These are phyloP conservation scores for Talpa occidentalis DNA, from an alignment of 2,113 vertebrate species.

Conservation along the genomic window DNA sequence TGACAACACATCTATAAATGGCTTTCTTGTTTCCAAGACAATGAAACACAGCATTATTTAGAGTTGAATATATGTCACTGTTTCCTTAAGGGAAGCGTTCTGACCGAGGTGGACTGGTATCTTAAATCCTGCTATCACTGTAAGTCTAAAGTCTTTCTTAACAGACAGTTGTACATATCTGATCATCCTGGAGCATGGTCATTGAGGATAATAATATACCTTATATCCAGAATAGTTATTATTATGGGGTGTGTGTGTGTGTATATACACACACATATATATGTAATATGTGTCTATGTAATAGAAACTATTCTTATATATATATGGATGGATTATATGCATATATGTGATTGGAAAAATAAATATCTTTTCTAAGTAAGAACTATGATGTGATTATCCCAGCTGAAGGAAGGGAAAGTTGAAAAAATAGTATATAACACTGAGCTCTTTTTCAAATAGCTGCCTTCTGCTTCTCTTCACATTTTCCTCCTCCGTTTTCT, in stretches of 20 bases:
- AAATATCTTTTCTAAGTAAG: neutral
- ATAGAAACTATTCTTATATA: neutral
- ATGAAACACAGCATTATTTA: neutral
- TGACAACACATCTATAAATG: neutral
- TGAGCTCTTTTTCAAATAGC: neutral
- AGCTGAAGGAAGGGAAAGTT: neutral
- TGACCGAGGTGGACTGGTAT: neutral
- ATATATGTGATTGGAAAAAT: neutral
- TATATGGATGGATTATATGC: neutral
- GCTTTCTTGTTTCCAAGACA: neutral
- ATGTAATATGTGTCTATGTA: too few relatives aligned
- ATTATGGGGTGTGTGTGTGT: neutral
- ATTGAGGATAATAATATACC: neutral
- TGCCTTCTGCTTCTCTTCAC: conserved; percentile 1
- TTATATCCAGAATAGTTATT: neutral
- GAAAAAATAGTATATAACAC: neutral
- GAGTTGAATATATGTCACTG: neutral
- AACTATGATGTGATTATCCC: neutral
- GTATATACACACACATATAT: too few relatives aligned
- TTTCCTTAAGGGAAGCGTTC: neutral
- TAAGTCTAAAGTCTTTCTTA: neutral
- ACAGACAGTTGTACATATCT: neutral
- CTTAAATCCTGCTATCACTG: neutral
- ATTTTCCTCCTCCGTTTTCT: conserved; percentile 18
- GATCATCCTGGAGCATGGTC: neutral